Evolutionary conservation across 2,888 invertebrate genomes (phyloP).

Genomic region (Ischnura elegans): DNA sequence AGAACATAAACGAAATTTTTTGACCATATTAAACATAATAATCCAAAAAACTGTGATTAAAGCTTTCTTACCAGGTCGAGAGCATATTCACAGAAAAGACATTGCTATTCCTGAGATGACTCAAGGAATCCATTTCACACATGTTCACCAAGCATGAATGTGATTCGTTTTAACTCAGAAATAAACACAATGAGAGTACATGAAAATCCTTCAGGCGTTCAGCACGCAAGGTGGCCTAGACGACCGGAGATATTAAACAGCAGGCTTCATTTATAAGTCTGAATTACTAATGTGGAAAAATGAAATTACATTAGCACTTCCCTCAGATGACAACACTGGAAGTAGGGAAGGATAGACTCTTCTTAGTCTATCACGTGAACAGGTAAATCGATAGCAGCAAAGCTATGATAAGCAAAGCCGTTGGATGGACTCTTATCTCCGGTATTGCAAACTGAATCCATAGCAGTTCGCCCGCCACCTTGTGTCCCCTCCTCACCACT

Average conservation of each 20-base stretch:
- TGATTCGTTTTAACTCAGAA: not conserved
- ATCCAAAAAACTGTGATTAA: not conserved
- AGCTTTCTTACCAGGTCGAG: not conserved
- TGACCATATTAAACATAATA: not conserved
- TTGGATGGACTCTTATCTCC: not conserved
- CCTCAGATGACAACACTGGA: not conserved
- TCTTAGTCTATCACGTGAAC: too few relatives aligned
- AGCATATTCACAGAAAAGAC: not conserved
- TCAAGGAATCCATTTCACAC: not conserved
- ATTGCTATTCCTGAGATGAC: not conserved
- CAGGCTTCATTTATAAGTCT: not conserved
- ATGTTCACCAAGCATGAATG: not conserved
- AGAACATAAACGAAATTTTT: not conserved
- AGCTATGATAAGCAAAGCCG: too few relatives aligned
- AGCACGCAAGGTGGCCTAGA: not conserved
- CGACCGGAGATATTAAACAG: not conserved
- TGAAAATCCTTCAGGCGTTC: not conserved
- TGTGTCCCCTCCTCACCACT: constrained; percentile 35
- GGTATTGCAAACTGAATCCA: not conserved
- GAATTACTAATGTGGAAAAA: not conserved
- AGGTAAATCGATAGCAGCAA: too few relatives aligned
- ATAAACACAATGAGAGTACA: not conserved
- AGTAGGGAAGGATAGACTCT: not conserved
- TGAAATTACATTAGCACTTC: not conserved
- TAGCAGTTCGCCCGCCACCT: not conserved